phyloP scores from a whole-genome alignment of 1,140 invertebrate species.

The Antheraea pernyi region DNA sequence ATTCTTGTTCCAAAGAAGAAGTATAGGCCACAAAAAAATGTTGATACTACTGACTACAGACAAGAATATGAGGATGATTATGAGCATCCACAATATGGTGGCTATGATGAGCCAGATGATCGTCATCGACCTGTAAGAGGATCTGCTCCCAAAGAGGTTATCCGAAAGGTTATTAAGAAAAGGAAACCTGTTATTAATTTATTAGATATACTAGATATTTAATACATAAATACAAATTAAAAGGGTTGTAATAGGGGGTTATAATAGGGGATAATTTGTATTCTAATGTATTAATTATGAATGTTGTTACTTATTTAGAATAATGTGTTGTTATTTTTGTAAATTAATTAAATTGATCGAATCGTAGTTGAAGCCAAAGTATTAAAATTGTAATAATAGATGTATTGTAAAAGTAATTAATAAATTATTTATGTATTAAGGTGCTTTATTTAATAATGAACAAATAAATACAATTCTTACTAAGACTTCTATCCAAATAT shows the following conservation, averaged over 20 bases:
- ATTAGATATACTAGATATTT: slow-evolving; percentile 73
- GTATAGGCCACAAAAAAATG: slow-evolving; percentile 46
- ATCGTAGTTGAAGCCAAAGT: not conserved
- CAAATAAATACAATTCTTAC: too few species aligned
- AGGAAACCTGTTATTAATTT: slow-evolving; percentile 56
- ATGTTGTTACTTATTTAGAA: not conserved
- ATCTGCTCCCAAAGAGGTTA: slow-evolving; percentile 50
- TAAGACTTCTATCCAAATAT: too few species aligned
- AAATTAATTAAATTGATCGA: not conserved
- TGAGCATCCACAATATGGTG: slow-evolving; percentile 38
- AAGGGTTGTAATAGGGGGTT: not conserved
- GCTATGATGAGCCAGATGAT: slow-evolving; percentile 48
- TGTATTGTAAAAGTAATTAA: not conserved
- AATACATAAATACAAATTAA: slow-evolving; percentile 19
- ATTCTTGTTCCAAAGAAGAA: slow-evolving; percentile 68
- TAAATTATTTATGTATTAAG: not conserved
- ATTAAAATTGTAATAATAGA: not conserved
- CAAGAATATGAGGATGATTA: slow-evolving; percentile 55
- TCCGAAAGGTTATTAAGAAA: slow-evolving; percentile 69
- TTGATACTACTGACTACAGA: slow-evolving; percentile 46
- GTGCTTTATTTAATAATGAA: not conserved
- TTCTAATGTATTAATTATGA: not conserved
- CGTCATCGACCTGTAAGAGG: slow-evolving; percentile 45
- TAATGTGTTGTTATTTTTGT: not conserved
- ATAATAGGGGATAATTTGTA: slow-evolving; percentile 11